These are phyloP conservation scores for Ophonus ardosiacus DNA, from an alignment of 2,888 invertebrate genomes.

Conservation along the genomic window DNA sequence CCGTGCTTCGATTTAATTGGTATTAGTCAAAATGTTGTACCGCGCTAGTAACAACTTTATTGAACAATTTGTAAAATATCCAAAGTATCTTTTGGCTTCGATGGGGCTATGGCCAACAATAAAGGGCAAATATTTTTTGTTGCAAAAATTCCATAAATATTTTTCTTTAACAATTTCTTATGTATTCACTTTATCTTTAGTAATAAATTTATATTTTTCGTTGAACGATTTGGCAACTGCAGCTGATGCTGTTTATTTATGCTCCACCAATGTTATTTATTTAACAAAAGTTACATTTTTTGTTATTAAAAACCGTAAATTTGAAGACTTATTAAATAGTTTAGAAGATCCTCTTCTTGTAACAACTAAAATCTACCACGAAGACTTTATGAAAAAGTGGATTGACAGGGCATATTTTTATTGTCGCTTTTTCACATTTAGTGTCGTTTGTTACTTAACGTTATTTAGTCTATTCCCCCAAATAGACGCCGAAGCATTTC, in stretches of 20 bases:
- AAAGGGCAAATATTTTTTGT: not conserved
- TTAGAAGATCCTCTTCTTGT: not conserved
- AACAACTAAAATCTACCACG: not conserved
- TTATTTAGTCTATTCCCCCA: not conserved
- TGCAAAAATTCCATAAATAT: not conserved
- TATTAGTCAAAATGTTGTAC: slow-evolving; percentile 1
- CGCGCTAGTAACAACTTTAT: not conserved
- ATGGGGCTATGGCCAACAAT: slow-evolving; percentile 5
- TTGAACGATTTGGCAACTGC: slow-evolving; percentile 9
- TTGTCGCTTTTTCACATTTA: slow-evolving; percentile 4
- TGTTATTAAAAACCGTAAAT: not conserved
- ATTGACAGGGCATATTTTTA: slow-evolving; percentile 7
- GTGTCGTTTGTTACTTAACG: not conserved
- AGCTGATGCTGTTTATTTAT: slow-evolving; percentile 7
- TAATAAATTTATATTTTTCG: slow-evolving; percentile 15
- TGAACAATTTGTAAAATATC: slow-evolving; percentile 12
- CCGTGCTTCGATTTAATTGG: not conserved
- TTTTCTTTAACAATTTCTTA: slow-evolving; percentile 2
- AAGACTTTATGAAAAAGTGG: not conserved
- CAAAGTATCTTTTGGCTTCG: not conserved
- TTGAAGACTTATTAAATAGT: not conserved
- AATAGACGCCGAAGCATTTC: not conserved
- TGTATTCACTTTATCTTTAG: slow-evolving; percentile 3
- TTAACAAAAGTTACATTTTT: not conserved
- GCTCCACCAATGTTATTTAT: not conserved